Evolutionary conservation across 2,888 invertebrate species (phyloP).

Genomic region (Hirtodrosophila histrioides): DNA sequence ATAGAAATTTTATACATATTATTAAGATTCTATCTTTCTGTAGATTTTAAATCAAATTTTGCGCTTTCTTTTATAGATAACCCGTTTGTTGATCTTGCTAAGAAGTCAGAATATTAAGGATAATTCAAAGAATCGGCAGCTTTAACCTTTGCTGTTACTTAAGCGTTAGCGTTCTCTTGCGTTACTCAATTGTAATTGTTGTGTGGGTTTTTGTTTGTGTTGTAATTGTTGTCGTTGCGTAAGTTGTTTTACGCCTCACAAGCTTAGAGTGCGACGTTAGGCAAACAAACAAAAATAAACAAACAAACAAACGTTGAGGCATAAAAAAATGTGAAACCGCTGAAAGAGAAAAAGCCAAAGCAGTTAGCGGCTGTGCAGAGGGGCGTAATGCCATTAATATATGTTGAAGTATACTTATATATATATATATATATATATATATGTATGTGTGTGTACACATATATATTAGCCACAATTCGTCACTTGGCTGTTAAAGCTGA

Average conservation of each 20-base stretch:
- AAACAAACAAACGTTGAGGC: conserved; percentile 51
- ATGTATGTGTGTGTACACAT: conserved; percentile 15
- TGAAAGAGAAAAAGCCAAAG: conserved; percentile 10
- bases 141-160: too few species aligned
- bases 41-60: too few species aligned
- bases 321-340: conserved; percentile 48
- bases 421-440: conserved; percentile 7
- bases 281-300: conserved; percentile 32
- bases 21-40: too few species aligned
- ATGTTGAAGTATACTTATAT: conserved; percentile 30
- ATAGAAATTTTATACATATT: too few species aligned
- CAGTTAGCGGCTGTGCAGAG: conserved; percentile 4
- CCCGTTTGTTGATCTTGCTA: too few species aligned
- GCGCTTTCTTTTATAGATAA: too few species aligned
- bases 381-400: conserved; percentile 47
- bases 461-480: conserved; percentile 75
- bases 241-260: conserved; percentile 63
- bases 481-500: conserved; percentile 57
- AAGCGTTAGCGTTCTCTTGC: too few species aligned
- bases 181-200: conserved; percentile 2
- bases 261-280: conserved; percentile 25
- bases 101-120: too few species aligned
- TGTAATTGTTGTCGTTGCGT: conserved; percentile 23
- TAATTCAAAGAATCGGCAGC: too few species aligned
- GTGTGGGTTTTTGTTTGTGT: conserved; percentile 1